A percentile compares a stretch with the other conserved stretches of the same genome.
Conservation (phyloP, 2,888 invertebrate species). For the Leuctra nigra region DNA sequence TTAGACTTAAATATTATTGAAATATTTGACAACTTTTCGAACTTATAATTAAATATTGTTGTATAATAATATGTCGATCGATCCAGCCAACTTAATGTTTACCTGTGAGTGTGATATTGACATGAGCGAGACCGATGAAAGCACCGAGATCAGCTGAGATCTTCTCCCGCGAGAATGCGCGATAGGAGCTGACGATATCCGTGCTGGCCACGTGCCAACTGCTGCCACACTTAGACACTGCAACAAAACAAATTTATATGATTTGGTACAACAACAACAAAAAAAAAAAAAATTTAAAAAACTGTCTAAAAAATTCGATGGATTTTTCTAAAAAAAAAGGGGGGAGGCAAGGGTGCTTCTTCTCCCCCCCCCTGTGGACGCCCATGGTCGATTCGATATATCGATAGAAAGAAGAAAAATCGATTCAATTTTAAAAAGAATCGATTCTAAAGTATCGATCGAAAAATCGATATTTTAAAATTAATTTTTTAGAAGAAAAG, state of each 20-base stretch:
- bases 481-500: too few species aligned
- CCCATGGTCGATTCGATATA: too few species aligned
- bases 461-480: too few species aligned
- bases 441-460: too few species aligned
- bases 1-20: too few species aligned
- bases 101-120: slow-evolving; percentile 93
- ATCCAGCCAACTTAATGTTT: slow-evolving; percentile 35
- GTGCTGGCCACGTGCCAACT: slow-evolving; percentile 88
- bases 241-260: slow-evolving; percentile 37
- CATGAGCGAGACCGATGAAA: slow-evolving; percentile 86
- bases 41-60: not conserved
- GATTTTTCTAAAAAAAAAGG: too few species aligned
- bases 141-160: slow-evolving; percentile 85
- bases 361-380: too few species aligned
- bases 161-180: slow-evolving; percentile 84
- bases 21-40: too few species aligned
- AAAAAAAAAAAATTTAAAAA: not conserved
- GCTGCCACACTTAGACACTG: slow-evolving; percentile 85
- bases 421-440: too few species aligned
- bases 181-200: slow-evolving; percentile 76
- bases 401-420: too few species aligned
- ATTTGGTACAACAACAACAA: not conserved
- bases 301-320: too few species aligned
- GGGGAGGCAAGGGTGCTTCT: too few species aligned
- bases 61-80: not conserved